phyloP scores from a whole-genome alignment of 2,888 invertebrate species.

The Agrotis exclamationis region DNA sequence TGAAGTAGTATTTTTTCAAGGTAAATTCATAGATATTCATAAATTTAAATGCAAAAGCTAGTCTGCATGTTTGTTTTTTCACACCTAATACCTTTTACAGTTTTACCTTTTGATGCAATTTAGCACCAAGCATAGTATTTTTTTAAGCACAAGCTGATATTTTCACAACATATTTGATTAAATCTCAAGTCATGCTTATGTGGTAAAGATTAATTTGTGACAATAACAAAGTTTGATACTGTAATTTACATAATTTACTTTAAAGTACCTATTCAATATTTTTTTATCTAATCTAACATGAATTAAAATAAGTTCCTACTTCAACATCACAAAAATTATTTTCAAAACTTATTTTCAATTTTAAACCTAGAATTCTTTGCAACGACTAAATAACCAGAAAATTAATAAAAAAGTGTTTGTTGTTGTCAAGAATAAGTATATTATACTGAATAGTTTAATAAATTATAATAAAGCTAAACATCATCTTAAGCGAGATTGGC shows the following conservation, averaged over 20 bases:
- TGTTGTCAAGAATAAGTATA: conserved; percentile 11
- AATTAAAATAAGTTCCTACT: not conserved
- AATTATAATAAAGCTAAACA: conserved; percentile 11
- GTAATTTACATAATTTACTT: not conserved
- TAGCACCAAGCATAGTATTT: too few relatives aligned
- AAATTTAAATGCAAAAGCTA: too few relatives aligned
- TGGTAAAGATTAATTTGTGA: not conserved
- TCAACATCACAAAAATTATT: not conserved
- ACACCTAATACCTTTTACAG: too few relatives aligned
- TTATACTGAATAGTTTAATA: not conserved
- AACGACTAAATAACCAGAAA: not conserved
- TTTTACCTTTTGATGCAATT: too few relatives aligned
- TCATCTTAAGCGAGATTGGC: too few relatives aligned
- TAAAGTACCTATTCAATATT: not conserved
- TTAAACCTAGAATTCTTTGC: not conserved
- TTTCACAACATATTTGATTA: not conserved
- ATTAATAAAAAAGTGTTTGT: conserved; percentile 32
- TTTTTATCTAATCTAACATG: not conserved
- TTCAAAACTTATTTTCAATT: not conserved
- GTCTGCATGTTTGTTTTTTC: too few relatives aligned
- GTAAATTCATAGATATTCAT: not conserved
- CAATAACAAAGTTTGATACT: not conserved
- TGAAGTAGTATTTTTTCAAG: not conserved
- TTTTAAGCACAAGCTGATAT: not conserved
- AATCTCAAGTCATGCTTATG: not conserved